Percentiles rank a stretch among this genome's conserved stretches.
Conservation (phyloP, 1,140 invertebrate species). For the Paracyclopina nana region DNA sequence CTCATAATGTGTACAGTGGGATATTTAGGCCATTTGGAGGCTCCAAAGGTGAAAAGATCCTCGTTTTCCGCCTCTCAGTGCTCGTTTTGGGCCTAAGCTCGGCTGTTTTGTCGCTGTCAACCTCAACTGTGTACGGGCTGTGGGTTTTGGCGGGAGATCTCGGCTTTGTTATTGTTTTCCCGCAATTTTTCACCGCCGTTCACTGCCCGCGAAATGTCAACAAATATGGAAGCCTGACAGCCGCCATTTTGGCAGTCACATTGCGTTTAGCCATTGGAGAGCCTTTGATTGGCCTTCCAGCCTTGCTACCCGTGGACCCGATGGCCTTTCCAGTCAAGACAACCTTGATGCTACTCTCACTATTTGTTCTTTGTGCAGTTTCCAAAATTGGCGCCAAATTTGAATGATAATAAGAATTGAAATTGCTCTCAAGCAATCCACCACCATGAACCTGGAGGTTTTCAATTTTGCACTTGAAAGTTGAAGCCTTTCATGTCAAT, state of each 20-base stretch:
- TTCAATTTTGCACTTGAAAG: too few relatives aligned
- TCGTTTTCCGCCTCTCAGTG: background rate
- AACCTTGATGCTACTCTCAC: too few relatives aligned
- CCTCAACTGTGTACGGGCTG: background rate
- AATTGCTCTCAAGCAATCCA: too few relatives aligned
- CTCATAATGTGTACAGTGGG: background rate
- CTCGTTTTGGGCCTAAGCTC: background rate
- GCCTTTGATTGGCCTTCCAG: background rate
- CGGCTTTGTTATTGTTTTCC: constrained; percentile 1
- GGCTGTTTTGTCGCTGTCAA: background rate
- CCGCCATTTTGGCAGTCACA: background rate
- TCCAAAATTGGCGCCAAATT: too few relatives aligned
- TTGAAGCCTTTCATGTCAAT: too few relatives aligned
- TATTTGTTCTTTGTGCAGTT: too few relatives aligned
- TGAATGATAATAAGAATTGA: too few relatives aligned
- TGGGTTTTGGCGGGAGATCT: constrained; percentile 1
- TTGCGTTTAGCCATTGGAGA: background rate
- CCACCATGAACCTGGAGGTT: too few relatives aligned
- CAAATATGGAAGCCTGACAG: background rate
- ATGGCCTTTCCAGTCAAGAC: too few relatives aligned
- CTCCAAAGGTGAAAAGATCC: background rate
- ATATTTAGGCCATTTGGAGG: background rate
- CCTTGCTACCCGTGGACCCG: background rate
- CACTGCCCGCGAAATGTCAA: background rate
- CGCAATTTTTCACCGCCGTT: background rate